Conservation (phyloP, 1,140 invertebrate species). For the Zaprionus ghesquierei region DNA sequence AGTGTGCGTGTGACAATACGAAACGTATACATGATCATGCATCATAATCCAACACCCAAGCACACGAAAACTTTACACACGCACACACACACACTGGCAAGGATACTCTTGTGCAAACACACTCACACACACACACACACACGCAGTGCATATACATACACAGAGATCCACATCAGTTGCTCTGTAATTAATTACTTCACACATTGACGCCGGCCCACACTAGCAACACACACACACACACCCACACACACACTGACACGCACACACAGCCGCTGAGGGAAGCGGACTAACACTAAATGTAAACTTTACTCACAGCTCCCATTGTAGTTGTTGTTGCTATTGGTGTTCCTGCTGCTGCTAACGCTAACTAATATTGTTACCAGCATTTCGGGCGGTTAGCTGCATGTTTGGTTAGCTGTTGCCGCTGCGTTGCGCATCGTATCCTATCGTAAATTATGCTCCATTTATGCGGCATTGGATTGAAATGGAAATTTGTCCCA, state of each 20-base stretch:
- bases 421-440: slow-evolving; percentile 45
- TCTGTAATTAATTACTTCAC: slow-evolving; percentile 81
- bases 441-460: slow-evolving; percentile 76
- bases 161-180: slow-evolving; percentile 76
- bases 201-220: slow-evolving; percentile 69
- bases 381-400: slow-evolving; percentile 76
- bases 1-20: slow-evolving; percentile 62
- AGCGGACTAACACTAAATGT: slow-evolving; percentile 40
- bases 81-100: slow-evolving; percentile 17
- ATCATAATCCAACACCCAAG: slow-evolving; percentile 75
- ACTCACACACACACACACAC: slow-evolving; percentile 8
- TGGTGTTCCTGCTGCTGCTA: slow-evolving; percentile 7
- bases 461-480: slow-evolving; percentile 74
- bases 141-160: slow-evolving; percentile 22
- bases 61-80: slow-evolving; percentile 45
- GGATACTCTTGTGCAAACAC: slow-evolving; percentile 13
- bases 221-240: slow-evolving; percentile 29
- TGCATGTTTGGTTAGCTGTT: slow-evolving; percentile 74
- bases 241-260: slow-evolving; percentile 16
- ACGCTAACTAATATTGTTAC: slow-evolving; percentile 58
- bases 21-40: slow-evolving; percentile 70
- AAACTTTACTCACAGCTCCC: slow-evolving; percentile 58
- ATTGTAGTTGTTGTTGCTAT: slow-evolving; percentile 13
- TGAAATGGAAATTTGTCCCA: slow-evolving; percentile 81
- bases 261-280: slow-evolving; percentile 39